Percentiles rank a stretch among this genome's conserved stretches.
phyloP scores from a whole-genome alignment of 2,797 vertebrate species.

The Myripristis murdjan region DNA sequence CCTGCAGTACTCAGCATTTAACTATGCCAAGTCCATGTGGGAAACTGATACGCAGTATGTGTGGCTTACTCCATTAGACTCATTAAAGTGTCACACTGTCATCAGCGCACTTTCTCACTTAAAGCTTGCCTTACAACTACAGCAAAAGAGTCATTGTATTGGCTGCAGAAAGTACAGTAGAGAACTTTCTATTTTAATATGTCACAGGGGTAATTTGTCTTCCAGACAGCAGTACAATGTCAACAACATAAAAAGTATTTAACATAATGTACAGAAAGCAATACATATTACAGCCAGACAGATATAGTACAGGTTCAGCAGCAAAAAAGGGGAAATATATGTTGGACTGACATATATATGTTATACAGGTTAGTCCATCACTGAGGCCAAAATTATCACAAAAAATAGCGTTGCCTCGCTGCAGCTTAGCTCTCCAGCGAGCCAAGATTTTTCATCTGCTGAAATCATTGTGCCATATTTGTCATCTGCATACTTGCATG shows the following conservation, averaged over 20 bases:
- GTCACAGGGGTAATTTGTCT: slow-evolving; percentile 72
- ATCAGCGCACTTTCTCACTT: slow-evolving; percentile 60
- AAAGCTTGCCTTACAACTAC: slow-evolving; percentile 60
- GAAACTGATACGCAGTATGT: slow-evolving; percentile 71
- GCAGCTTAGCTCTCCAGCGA: slow-evolving; percentile 5
- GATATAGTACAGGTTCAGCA: slow-evolving; percentile 10
- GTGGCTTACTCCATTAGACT: slow-evolving; percentile 78
- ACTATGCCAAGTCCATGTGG: slow-evolving; percentile 57
- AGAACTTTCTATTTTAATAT: slow-evolving; percentile 53
- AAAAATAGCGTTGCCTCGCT: slow-evolving; percentile 6
- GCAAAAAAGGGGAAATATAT: slow-evolving; percentile 24
- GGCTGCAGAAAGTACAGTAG: slow-evolving; percentile 59
- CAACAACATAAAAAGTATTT: slow-evolving; percentile 55
- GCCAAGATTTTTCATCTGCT: slow-evolving; percentile 33
- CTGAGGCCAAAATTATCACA: neutral
- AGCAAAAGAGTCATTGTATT: slow-evolving; percentile 75
- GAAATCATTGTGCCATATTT: slow-evolving; percentile 33
- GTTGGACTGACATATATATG: too few relatives aligned
- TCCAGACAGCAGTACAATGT: slow-evolving; percentile 67
- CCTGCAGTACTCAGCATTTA: slow-evolving; percentile 36
- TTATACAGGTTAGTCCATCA: slow-evolving; percentile 25
- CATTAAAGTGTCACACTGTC: slow-evolving; percentile 82
- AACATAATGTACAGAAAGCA: slow-evolving; percentile 39
- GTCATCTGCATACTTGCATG: slow-evolving; percentile 20
- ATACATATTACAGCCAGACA: slow-evolving; percentile 26